phyloP scores from a whole-genome alignment of 2,888 invertebrate genomes.

The Ctenicera cuprea region DNA sequence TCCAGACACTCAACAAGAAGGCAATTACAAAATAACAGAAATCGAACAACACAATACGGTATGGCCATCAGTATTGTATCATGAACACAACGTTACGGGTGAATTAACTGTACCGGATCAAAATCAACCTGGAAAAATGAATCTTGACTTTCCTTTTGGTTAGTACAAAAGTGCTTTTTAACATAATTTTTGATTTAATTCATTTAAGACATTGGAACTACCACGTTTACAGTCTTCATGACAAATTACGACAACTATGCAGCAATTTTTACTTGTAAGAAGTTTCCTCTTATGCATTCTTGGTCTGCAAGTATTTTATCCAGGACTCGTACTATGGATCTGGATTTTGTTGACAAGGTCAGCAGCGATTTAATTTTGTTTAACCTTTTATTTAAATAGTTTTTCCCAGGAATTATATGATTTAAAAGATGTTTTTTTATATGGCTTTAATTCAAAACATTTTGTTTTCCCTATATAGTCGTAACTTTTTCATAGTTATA shows the following conservation, averaged over 20 bases:
- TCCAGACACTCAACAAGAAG: conserved; percentile 74
- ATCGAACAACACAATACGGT: conserved; percentile 81
- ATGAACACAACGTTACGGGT: conserved; percentile 87
- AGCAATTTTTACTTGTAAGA: conserved; percentile 87
- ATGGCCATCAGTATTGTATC: conserved; percentile 83
- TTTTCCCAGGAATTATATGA: no score
- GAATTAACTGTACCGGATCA: conserved; percentile 79
- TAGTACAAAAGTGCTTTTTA: neutral
- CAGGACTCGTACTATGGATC: conserved; percentile 82
- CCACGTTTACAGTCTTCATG: conserved; percentile 82
- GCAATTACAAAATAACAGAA: conserved; percentile 78
- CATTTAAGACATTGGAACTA: conserved; percentile 81
- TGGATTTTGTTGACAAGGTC: conserved; percentile 82
- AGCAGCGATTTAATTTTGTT: conserved; percentile 43
- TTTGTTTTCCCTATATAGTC: no score
- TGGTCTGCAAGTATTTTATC: conserved; percentile 88
- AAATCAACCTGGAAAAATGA: conserved; percentile 82
- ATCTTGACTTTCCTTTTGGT: conserved; percentile 79
- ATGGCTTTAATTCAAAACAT: no score
- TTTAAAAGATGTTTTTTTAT: no score
- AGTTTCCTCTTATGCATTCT: conserved; percentile 81
- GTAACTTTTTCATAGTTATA: no score
- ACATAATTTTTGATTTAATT: neutral
- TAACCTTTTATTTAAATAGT: no score
- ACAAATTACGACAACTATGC: conserved; percentile 86